These are phyloP conservation scores for Microcaecilia unicolor DNA, from an alignment of 2,797 vertebrate species.

Conservation along the genomic window DNA sequence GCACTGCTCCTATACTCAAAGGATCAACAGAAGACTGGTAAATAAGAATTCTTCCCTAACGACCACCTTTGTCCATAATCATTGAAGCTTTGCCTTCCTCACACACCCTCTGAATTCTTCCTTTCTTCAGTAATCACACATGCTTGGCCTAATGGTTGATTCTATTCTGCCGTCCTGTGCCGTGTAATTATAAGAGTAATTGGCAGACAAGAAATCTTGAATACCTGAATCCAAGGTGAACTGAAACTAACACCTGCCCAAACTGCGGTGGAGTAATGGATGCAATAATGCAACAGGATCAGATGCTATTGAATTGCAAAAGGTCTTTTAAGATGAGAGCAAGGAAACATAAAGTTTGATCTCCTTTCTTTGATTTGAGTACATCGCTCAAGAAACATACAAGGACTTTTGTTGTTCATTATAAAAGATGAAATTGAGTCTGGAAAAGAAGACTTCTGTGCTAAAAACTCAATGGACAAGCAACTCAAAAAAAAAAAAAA, in stretches of 20 bases:
- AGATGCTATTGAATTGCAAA: slow-evolving; percentile 66
- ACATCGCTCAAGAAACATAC: slow-evolving; percentile 7
- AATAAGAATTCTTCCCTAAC: slow-evolving; percentile 32
- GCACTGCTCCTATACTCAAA: slow-evolving; percentile 29
- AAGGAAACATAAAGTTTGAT: slow-evolving; percentile 38
- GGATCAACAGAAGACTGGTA: slow-evolving; percentile 28
- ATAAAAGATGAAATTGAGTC: slow-evolving; percentile 18
- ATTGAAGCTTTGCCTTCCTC: slow-evolving; percentile 49
- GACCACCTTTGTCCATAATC: slow-evolving; percentile 42
- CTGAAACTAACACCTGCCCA: slow-evolving; percentile 48
- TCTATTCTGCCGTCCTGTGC: slow-evolving; percentile 59
- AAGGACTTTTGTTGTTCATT: slow-evolving; percentile 18
- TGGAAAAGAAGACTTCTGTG: slow-evolving; percentile 36
- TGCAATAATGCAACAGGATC: slow-evolving; percentile 33
- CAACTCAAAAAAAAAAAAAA: slow-evolving; percentile 54
- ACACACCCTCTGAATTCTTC: slow-evolving; percentile 40
- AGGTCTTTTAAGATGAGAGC: slow-evolving; percentile 47
- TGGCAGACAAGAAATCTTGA: slow-evolving; percentile 40
- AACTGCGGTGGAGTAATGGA: slow-evolving; percentile 32
- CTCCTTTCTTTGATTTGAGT: slow-evolving; percentile 25
- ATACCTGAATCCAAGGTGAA: slow-evolving; percentile 49
- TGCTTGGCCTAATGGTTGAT: slow-evolving; percentile 54
- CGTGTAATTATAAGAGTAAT: slow-evolving; percentile 45
- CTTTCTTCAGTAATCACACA: slow-evolving; percentile 67
- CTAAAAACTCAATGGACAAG: slow-evolving; percentile 45